Evolutionary conservation across 2,113 vertebrate species (phyloP), one percentile per base, ranked within the genome.

Genomic region (Chlamydotis undulata): DNA sequence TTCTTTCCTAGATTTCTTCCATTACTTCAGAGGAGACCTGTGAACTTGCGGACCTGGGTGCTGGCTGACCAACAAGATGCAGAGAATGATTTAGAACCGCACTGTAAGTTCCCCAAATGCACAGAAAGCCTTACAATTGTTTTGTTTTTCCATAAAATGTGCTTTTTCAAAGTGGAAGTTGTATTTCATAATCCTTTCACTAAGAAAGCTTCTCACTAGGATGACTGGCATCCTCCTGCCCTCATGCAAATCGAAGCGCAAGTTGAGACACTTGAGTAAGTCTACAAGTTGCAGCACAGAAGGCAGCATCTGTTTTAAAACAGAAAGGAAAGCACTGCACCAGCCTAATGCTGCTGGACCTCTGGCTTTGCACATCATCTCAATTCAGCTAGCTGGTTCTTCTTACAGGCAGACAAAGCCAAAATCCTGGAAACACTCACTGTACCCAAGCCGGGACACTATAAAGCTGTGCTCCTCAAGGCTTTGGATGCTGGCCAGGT

Each of bases 401-500:
- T 65, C 69, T 41, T 12, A 24, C 10, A 17, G 14, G 8, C 23
- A 78, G 37, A 39, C 19, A 84, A 52, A 85, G 23, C 5, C 28
- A 90, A 59, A 65, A 60, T 4, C 2, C 3, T 25, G 1, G 28
- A 55, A 70, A 63, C 68, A 98, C 98, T 98, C 96, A 99, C 99
- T 92, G 55, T 99, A 99, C 75, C 98, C 99, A 68, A 98, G 98
- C 65, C 96, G 98, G 76, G 99, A 99, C 93, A 99, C 94, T 15
- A 99, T 89, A 56, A 99, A 99, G 94, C 98, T 99, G 89, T 99
- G 98, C 75, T 99, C 99, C 90, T 99, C 98, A 6, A 99, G 97
- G 86, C 96, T 99, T 83, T 97, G 98, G 55, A 99, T 98, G 82
- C 99, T 99, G 60, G 98, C 98, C 63, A 99, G 92, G 70, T 99